These are phyloP conservation scores for Triplophysa bombifrons DNA, from an alignment of 2,797 vertebrate genomes.

Conservation along the genomic window DNA sequence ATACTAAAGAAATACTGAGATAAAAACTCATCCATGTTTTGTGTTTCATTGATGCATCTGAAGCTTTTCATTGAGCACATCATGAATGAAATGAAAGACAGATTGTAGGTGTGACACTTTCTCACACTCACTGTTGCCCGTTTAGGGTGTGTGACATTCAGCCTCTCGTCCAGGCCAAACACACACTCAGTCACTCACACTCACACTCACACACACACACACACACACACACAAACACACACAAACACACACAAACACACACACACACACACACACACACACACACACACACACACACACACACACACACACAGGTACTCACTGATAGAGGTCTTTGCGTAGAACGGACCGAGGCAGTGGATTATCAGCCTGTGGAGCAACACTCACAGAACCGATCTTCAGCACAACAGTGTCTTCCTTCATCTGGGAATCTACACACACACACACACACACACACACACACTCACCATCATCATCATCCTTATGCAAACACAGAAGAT, in stretches of 20 bases:
- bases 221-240: too few relatives aligned
- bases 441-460: too few relatives aligned
- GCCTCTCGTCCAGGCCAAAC: conserved; percentile 26
- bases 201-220: too few relatives aligned
- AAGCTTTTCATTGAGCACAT: too few relatives aligned
- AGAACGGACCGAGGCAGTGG: conserved; percentile 92
- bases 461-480: background rate
- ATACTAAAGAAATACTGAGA: too few relatives aligned
- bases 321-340: conserved; percentile 99
- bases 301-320: conserved; percentile 67
- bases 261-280: background rate
- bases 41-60: too few relatives aligned
- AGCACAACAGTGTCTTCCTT: conserved; percentile 94
- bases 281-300: background rate
- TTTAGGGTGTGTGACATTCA: conserved; percentile 7
- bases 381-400: conserved; percentile 92
- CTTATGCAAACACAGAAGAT: conserved; percentile 19
- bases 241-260: too few relatives aligned
- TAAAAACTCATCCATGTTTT: too few relatives aligned
- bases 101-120: conserved; percentile 13
- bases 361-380: conserved; percentile 98
- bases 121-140: background rate
- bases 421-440: conserved; percentile 63
- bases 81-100: background rate
- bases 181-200: background rate